These are phyloP conservation scores for Conus canariensis DNA, from an alignment of 2,888 invertebrate species.

Conservation along the genomic window DNA sequence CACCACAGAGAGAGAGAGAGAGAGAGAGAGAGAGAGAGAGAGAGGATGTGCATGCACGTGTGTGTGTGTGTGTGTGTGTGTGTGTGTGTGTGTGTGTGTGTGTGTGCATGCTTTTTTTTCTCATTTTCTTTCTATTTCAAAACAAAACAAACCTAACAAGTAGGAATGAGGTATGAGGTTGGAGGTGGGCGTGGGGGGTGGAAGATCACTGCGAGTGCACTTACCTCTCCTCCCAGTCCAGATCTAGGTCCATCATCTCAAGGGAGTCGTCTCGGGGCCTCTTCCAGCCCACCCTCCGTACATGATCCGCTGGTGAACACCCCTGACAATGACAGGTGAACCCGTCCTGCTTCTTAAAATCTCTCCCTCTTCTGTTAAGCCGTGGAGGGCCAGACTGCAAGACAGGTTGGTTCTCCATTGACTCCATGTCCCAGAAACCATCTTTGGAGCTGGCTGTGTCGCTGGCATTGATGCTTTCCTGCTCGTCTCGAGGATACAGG, in stretches of 20 bases:
- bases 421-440: constrained; percentile 2
- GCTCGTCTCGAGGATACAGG: neutral
- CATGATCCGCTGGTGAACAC: neutral
- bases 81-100: neutral
- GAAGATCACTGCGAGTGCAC: neutral
- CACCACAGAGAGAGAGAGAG: too few species aligned
- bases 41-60: neutral
- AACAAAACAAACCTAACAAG: too few species aligned
- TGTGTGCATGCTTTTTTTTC: too few species aligned
- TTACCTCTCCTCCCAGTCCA: constrained; percentile 32
- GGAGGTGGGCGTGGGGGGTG: too few species aligned
- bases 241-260: neutral
- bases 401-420: neutral
- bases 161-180: too few species aligned
- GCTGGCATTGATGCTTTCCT: neutral
- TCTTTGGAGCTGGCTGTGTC: constrained; percentile 27
- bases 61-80: neutral
- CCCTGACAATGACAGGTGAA: constrained; percentile 3
- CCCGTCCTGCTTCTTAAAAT: neutral
- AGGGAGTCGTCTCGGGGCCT: neutral
- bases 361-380: neutral
- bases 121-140: too few species aligned
- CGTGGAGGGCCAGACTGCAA: neutral
- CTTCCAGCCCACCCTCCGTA: constrained; percentile 11
- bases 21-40: too few species aligned